phyloP scores from a whole-genome alignment of 1,140 invertebrate species.

The Drosophila ficusphila region DNA sequence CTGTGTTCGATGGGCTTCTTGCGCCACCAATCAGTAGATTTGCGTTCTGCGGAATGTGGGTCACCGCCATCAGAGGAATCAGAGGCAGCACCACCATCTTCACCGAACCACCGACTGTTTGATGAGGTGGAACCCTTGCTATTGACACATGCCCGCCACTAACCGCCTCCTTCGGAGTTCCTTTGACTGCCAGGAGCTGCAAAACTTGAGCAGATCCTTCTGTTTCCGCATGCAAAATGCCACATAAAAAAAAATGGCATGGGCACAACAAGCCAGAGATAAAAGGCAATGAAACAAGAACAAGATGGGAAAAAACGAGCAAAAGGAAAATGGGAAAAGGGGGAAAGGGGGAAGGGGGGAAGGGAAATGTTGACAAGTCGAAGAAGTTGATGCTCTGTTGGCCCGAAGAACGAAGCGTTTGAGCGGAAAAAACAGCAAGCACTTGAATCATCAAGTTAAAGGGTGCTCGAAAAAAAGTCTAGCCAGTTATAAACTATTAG shows the following conservation, averaged over 20 bases:
- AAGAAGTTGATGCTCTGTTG: slow-evolving; percentile 29
- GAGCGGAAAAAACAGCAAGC: background rate
- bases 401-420: background rate
- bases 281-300: slow-evolving; percentile 10
- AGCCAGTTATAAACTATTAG: no score
- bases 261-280: slow-evolving; percentile 21
- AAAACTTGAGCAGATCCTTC: slow-evolving; percentile 20
- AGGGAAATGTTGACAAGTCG: slow-evolving; percentile 15
- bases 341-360: slow-evolving; percentile 15
- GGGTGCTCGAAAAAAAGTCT: background rate
- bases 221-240: slow-evolving; percentile 18
- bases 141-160: slow-evolving; percentile 37
- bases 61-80: slow-evolving; percentile 35
- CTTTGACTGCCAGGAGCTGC: slow-evolving; percentile 15
- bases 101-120: slow-evolving; percentile 32
- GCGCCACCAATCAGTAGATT: slow-evolving; percentile 39
- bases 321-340: background rate
- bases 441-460: background rate
- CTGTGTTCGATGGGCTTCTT: slow-evolving; percentile 41
- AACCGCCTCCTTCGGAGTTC: background rate
- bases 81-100: background rate
- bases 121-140: slow-evolving; percentile 40
- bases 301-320: background rate
- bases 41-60: slow-evolving; percentile 47
- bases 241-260: slow-evolving; percentile 1